phyloP scores from a whole-genome alignment of 1,140 invertebrate genomes.

The Gonatopus flavifemur region DNA sequence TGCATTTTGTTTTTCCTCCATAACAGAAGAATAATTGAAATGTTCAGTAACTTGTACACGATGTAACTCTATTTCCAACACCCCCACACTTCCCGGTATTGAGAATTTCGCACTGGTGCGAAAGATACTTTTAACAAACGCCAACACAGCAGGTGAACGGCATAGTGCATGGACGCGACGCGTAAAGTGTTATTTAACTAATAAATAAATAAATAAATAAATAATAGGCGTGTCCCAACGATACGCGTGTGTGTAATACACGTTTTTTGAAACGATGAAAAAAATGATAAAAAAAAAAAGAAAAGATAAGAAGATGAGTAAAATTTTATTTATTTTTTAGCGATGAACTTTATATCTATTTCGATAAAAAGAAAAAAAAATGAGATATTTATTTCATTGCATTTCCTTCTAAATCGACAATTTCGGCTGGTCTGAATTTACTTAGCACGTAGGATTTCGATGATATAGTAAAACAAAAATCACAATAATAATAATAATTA shows the following conservation, averaged over 20 bases:
- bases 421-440: conserved; percentile 58
- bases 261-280: conserved; percentile 27
- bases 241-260: conserved; percentile 14
- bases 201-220: conserved; percentile 2
- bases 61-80: too few relatives aligned
- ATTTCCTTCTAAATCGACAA: conserved; percentile 44
- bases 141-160: conserved; percentile 11
- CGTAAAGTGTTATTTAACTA: conserved; percentile 44
- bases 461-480: conserved; percentile 42
- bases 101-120: conserved; percentile 52
- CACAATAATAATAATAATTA: conserved; percentile 35
- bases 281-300: too few relatives aligned
- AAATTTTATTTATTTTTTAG: conserved; percentile 52
- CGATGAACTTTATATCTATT: conserved; percentile 42
- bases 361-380: conserved; percentile 29
- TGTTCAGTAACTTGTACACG: too few relatives aligned
- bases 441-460: conserved; percentile 50
- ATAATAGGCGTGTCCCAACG: conserved; percentile 9
- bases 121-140: too few relatives aligned
- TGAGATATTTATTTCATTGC: conserved; percentile 28
- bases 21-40: conserved; percentile 24
- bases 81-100: too few relatives aligned
- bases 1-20: conserved; percentile 18
- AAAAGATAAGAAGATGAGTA: conserved; percentile 29
- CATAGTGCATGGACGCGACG: conserved; percentile 24